These are phyloP conservation scores for Yponomeuta plumbellus DNA, from an alignment of 2,888 invertebrate species.

Conservation along the genomic window DNA sequence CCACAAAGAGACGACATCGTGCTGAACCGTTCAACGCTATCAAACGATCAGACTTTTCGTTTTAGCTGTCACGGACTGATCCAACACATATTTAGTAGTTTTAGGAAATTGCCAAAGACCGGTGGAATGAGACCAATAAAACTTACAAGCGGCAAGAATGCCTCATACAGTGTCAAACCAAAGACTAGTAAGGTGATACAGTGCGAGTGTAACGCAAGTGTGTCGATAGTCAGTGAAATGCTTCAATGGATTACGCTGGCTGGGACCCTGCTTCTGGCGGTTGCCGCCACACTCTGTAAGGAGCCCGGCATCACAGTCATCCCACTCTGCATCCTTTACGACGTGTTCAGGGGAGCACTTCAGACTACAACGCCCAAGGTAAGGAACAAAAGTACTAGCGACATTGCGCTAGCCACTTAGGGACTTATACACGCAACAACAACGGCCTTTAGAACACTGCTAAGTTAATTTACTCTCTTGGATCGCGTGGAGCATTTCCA, in stretches of 20 bases:
- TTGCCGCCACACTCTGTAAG: constrained; percentile 93
- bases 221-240: constrained; percentile 64
- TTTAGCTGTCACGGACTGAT: constrained; percentile 63
- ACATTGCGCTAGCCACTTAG: constrained; percentile 20
- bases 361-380: constrained; percentile 76
- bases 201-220: constrained; percentile 47
- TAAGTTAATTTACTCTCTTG: constrained; percentile 9
- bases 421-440: not conserved
- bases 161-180: constrained; percentile 51
- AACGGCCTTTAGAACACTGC: not conserved
- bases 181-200: constrained; percentile 36
- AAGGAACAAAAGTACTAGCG: constrained; percentile 32
- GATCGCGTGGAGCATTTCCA: constrained; percentile 3
- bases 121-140: constrained; percentile 60
- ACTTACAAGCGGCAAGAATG: constrained; percentile 41
- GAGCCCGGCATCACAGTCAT: constrained; percentile 96
- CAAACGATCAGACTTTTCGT: constrained; percentile 54
- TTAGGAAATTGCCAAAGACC: constrained; percentile 57
- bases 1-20: constrained; percentile 47
- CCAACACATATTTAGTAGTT: constrained; percentile 64
- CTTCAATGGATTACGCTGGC: constrained; percentile 77
- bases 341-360: constrained; percentile 79
- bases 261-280: constrained; percentile 79
- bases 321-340: constrained; percentile 92
- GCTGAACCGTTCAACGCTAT: constrained; percentile 40